Percentiles rank a stretch among this genome's conserved stretches.
These are phyloP conservation scores for Balaeniceps rex DNA, from an alignment of 2,113 vertebrate genomes.

Conservation along the genomic window DNA sequence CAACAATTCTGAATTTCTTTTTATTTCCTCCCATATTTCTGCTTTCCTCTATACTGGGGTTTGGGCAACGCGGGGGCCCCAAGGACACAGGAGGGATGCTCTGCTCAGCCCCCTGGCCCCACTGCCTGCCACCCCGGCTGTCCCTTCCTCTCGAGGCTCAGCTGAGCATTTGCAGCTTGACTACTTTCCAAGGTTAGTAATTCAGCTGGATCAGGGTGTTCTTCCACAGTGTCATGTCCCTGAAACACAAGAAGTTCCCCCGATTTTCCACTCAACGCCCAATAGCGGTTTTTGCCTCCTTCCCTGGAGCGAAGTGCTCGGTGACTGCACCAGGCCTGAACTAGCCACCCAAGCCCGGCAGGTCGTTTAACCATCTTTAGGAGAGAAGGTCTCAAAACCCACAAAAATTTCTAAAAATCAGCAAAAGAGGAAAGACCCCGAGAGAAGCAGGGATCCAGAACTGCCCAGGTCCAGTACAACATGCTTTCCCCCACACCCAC, in stretches of 20 bases:
- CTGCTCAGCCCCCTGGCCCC: background rate
- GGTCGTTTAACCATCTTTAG: background rate
- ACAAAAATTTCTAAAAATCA: background rate
- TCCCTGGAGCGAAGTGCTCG: rapidly evolving
- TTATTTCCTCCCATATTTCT: background rate
- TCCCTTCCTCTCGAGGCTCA: background rate
- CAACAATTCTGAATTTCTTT: background rate
- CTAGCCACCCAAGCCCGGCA: rapidly evolving
- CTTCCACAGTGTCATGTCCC: background rate
- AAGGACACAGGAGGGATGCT: background rate
- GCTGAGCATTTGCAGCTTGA: background rate
- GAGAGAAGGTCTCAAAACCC: background rate
- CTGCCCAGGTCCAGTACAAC: rapidly evolving
- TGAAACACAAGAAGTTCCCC: background rate
- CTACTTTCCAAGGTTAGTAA: background rate
- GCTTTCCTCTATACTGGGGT: background rate
- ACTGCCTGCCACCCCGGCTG: rapidly evolving
- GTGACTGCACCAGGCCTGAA: background rate
- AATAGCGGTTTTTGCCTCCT: background rate
- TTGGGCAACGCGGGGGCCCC: rapidly evolving
- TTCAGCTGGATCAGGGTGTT: background rate
- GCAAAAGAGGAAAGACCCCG: background rate
- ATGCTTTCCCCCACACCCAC: rapidly evolving
- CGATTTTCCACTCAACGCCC: background rate
- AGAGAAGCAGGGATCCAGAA: background rate